Evolutionary conservation across 92 coral and sea anemone genomes (phyloP), one percentile per base, ranked within the genome.

Genomic region (Micromussa lordhowensis): DNA sequence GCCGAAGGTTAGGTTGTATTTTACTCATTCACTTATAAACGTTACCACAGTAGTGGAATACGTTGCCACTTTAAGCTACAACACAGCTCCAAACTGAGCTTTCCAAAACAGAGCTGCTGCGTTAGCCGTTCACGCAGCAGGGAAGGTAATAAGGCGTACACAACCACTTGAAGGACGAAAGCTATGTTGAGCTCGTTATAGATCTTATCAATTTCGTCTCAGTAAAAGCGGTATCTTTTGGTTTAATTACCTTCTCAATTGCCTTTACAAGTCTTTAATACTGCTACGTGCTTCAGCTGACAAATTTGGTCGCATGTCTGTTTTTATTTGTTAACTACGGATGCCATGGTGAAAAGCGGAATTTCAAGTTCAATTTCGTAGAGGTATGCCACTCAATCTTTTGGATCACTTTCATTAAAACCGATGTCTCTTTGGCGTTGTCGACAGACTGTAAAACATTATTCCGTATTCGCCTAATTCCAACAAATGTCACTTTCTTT

Each of bases 91-190:
- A 31, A 10, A 44, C 28, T 82, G 6, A 66, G 63, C 75, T 21
- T 9, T 8, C 49, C 7, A 28, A 38, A 12, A 30, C 3, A 26
- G 30, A 69, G 48, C 15, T 58, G 68, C 49, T 24, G 44, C 78
- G 66, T 21, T 68, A 53, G 18, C 8, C 51, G 30, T 69, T 48
- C 66, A 26, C 15, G 29, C 51, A 49, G 86, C 34, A 70, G 78
- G 76, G 48, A 28, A 63, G 77, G 34, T 31, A 49, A 40, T 49
- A 49, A 69, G 86, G 66, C 66, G 61, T 82, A 44, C 51, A 18
- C 24, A 18, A 28, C 77, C 84, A 82, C 77, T 68, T 68, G 36
- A 82, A 30, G 49, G 63, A 82, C 85, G 76, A 82, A 82, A 82
- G 75, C 59, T 19, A 80, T 77, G 58, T 80, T 80, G 54, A 59